Evolutionary conservation across 2,113 vertebrate species (phyloP).

Genomic region (Oenanthe oenanthe): DNA sequence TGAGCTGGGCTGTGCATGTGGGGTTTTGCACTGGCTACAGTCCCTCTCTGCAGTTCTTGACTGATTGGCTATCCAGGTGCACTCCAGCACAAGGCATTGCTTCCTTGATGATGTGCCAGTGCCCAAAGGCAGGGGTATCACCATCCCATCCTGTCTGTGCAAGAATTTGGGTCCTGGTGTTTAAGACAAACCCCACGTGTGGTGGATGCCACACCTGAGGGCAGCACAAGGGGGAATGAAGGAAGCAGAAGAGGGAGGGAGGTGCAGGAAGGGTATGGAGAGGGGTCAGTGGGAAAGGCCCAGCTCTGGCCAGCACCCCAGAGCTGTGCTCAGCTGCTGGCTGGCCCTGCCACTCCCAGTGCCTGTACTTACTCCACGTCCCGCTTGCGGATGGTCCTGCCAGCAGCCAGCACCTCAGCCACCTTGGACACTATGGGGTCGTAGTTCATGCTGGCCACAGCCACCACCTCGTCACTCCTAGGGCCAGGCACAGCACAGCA

Average conservation of each 20-base stretch:
- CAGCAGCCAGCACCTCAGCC: conserved; percentile 91
- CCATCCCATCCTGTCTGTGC: neutral
- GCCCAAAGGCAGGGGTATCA: neutral
- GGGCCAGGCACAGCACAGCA: neutral
- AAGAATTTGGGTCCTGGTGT: neutral
- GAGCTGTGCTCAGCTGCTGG: accelerated
- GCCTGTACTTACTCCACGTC: conserved; percentile 93
- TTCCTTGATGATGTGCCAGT: neutral
- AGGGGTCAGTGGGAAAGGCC: neutral
- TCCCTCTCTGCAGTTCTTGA: neutral
- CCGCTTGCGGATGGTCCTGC: conserved; percentile 92
- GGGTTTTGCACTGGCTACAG: neutral
- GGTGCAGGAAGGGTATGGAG: neutral
- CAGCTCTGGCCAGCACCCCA: neutral
- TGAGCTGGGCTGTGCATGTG: neutral
- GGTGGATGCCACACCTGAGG: neutral
- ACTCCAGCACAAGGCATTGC: neutral
- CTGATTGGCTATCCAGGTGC: neutral
- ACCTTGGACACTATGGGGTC: conserved; percentile 97
- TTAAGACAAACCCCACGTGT: neutral
- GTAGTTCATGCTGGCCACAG: conserved; percentile 98
- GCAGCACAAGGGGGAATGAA: accelerated
- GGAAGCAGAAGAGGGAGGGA: neutral
- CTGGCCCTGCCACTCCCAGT: neutral
- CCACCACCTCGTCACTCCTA: conserved; percentile 94